Base-by-base conservation (phyloP, 2,888 invertebrate species). In the Acanthopleura granulata region DNA sequence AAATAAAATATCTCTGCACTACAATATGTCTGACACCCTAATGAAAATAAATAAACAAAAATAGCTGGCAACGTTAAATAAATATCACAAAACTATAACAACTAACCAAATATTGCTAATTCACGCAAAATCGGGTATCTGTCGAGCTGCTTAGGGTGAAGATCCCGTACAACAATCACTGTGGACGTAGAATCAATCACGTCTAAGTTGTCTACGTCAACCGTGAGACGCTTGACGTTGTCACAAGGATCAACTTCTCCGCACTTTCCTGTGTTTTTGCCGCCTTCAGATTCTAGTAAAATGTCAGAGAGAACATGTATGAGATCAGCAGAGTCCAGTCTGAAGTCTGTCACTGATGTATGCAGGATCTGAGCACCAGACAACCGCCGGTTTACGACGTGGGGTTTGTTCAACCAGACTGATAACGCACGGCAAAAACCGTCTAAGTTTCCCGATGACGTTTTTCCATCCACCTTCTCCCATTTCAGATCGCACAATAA, bases 321-420 rank as follows among this genome's bases (percentile, higher is more conserved):
- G 16, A 66, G 25, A 27, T 3, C 6, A 22, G 25, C 66, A 14
- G 66, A 66, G 29, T 25, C 29, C 6, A 27, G 14, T 66, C 66
- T 66, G 1, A 27, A 27, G 16, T 22, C 22, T 50, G 40, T 50
- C 61, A 74, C 29, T 9, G 18, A 22, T 0, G 61, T 16, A 25
- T 22, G 18, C 16, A 79, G 15, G 1, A 85, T 78, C 70, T 81
- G 82, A 1, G 85, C 78, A 0, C 87, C 87, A 77, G 84, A 83
- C 11, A 87, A 74, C 27, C 86, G 77, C 16, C 85, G 77, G 77
- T 87, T 87, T 0, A 84, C 83, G 27, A 86, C 86, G 70, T 87
- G 87, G 0, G 87, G 87, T 77, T 87, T 87, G 75, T 87, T 86
- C 51, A 87, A 81, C 83, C 84, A 87, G 25, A 87, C 81, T 1